Conservation (phyloP, 2,888 invertebrate genomes). For the Cataglyphis livida region DNA sequence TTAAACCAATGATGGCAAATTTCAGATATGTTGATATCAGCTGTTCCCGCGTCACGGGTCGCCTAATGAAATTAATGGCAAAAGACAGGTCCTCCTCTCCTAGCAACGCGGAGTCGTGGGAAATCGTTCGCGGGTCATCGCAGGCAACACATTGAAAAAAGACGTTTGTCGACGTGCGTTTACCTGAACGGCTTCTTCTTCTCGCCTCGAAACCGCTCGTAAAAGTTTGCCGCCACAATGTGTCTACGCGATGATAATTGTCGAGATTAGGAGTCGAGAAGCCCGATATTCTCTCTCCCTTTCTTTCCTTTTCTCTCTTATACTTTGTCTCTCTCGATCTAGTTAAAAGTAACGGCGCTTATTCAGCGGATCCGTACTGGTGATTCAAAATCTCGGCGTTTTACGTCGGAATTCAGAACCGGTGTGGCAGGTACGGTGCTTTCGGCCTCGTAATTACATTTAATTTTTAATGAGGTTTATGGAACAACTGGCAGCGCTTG, state of each 20-base stretch:
- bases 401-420: conserved; percentile 61
- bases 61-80: conserved; percentile 81
- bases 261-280: conserved; percentile 80
- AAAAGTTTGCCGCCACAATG: conserved; percentile 77
- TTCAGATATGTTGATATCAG: conserved; percentile 64
- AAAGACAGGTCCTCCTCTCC: conserved; percentile 72
- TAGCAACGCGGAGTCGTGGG: conserved; percentile 79
- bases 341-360: conserved; percentile 80
- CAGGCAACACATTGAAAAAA: conserved; percentile 63
- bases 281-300: conserved; percentile 64
- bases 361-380: conserved; percentile 61
- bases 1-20: conserved; percentile 58
- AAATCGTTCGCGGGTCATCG: conserved; percentile 82
- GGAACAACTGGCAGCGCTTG: conserved; percentile 24
- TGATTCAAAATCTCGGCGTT: conserved; percentile 69
- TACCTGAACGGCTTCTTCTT: conserved; percentile 68
- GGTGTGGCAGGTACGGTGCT: conserved; percentile 51
- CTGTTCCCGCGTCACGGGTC: conserved; percentile 62
- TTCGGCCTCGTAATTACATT: conserved; percentile 46
- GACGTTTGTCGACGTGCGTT: conserved; percentile 54
- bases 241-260: conserved; percentile 82
- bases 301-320: not conserved
- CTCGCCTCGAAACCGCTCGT: conserved; percentile 74
- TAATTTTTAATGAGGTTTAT: conserved; percentile 54
- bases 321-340: conserved; percentile 54